A percentile compares a stretch with the other conserved stretches of the same genome.
Evolutionary conservation across 2,797 vertebrate species (phyloP).

Genomic region (Sebastes steindachneri): DNA sequence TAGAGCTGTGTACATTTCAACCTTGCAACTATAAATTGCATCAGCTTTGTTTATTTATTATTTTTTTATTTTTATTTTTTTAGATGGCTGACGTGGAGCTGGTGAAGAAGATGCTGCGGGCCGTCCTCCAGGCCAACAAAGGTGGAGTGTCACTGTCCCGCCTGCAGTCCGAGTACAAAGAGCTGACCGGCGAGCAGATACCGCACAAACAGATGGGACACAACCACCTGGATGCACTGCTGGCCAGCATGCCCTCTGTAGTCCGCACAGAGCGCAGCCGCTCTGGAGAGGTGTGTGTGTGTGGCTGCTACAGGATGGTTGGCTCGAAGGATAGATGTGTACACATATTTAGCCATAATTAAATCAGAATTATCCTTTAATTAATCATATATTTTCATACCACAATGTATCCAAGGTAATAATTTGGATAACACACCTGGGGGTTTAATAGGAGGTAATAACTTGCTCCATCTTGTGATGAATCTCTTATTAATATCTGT

Average conservation of each 20-base stretch:
- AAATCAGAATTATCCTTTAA: neutral
- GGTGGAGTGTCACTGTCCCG: constrained; percentile 85
- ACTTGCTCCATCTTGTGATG: neutral
- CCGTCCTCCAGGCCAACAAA: constrained; percentile 89
- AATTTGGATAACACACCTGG: neutral
- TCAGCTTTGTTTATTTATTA: neutral
- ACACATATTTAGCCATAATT: neutral
- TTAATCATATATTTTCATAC: neutral
- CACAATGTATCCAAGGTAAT: neutral
- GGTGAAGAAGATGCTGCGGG: constrained; percentile 90
- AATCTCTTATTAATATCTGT: neutral
- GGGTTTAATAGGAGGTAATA: neutral
- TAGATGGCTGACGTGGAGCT: constrained; percentile 91
- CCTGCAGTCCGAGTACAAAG: constrained; percentile 90
- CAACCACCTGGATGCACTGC: constrained; percentile 86
- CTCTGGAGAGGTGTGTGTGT: constrained; percentile 87
- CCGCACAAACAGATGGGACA: constrained; percentile 91
- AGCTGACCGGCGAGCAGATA: constrained; percentile 91
- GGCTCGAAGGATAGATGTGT: neutral
- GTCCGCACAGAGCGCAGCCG: constrained; percentile 86
- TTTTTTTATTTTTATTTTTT: fast-evolving
- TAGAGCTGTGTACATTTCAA: neutral
- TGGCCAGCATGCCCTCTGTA: constrained; percentile 88
- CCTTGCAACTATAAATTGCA: too few relatives aligned
- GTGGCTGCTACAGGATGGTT: neutral